A percentile compares a stretch with the other conserved stretches of the same genome.
Evolutionary conservation across 2,113 vertebrate species (phyloP).

Genomic region (Piaya cayana): DNA sequence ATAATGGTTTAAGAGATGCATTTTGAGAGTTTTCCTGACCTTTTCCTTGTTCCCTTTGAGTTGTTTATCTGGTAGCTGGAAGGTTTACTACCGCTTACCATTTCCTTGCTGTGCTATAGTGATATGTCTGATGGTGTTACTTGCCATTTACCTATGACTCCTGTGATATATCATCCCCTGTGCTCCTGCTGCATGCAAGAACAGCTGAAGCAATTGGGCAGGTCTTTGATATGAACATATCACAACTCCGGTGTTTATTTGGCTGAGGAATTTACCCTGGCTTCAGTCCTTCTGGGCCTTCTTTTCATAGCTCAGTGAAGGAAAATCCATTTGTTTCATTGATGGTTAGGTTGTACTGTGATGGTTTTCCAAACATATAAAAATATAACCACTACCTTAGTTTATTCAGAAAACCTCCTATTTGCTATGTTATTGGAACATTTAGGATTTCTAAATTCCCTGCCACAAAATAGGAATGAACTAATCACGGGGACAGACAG

Average conservation of each 20-base stretch:
- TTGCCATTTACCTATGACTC: fast-evolving
- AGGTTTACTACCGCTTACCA: too few species aligned
- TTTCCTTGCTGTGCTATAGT: not conserved
- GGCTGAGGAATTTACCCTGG: not conserved
- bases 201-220: not conserved
- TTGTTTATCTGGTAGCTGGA: too few species aligned
- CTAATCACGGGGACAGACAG: slow-evolving; percentile 5
- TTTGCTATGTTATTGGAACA: not conserved
- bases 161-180: not conserved
- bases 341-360: not conserved
- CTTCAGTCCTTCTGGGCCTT: not conserved
- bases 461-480: not conserved
- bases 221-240: fast-evolving
- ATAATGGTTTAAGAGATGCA: not conserved
- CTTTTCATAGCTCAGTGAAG: not conserved
- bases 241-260: not conserved
- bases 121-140: not conserved
- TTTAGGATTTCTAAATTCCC: too few species aligned
- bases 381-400: not conserved
- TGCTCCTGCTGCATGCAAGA: not conserved
- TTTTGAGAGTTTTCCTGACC: not conserved
- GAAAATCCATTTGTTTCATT: not conserved
- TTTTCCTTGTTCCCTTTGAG: too few species aligned
- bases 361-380: not conserved
- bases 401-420: not conserved